Evolutionary conservation across 2,113 vertebrate species (phyloP).

Genomic region (Lasiurus borealis): DNA sequence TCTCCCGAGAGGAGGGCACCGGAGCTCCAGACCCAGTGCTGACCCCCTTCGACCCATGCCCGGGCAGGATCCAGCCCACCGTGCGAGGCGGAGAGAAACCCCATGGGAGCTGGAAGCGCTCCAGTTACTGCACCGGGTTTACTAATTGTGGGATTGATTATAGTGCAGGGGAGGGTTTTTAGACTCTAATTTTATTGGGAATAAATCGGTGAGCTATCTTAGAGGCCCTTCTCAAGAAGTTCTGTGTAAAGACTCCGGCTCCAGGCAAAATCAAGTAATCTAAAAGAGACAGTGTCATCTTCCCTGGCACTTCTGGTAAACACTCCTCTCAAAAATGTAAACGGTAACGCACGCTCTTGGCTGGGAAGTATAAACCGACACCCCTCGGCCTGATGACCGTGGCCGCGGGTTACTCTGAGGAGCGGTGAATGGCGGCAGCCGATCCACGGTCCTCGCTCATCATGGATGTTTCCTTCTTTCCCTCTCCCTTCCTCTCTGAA

Average conservation of each 20-base stretch:
- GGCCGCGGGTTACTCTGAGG: neutral
- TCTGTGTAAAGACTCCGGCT: neutral
- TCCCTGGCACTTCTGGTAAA: neutral
- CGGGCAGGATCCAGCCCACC: neutral
- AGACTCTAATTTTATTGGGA: conserved; percentile 54
- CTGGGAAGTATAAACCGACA: neutral
- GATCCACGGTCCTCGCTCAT: too few species aligned
- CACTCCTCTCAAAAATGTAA: neutral
- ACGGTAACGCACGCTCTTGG: neutral
- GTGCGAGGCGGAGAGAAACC: neutral
- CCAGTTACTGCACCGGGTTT: neutral
- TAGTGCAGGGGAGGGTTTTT: conserved; percentile 4
- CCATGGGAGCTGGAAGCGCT: neutral
- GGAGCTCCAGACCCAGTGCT: too few species aligned
- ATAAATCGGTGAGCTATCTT: neutral
- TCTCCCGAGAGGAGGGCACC: too few species aligned
- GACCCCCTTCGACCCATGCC: too few species aligned
- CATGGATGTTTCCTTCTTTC: too few species aligned
- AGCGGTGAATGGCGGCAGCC: neutral
- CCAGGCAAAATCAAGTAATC: conserved; percentile 22
- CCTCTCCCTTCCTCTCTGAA: too few species aligned
- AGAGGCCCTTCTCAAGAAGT: neutral
- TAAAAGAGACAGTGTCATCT: neutral
- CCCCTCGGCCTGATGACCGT: neutral
- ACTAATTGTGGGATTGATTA: conserved; percentile 33